Conservation (phyloP, 2,888 invertebrate genomes). For the Pristionchus exspectatus region DNA sequence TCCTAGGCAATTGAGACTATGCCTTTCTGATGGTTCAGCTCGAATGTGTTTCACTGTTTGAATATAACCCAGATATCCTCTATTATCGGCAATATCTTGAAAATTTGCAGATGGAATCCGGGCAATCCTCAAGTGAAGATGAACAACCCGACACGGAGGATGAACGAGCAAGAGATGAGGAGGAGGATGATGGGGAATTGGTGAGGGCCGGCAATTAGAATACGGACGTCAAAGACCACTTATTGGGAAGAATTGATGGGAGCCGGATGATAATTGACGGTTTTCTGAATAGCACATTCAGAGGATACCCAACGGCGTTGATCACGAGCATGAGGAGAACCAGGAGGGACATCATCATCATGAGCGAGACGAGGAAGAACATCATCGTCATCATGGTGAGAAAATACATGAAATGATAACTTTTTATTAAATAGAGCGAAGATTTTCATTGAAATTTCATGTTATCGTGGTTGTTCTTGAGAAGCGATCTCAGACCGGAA, state of each 20-base stretch:
- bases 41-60: no score
- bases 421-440: no score
- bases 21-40: neutral
- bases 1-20: neutral
- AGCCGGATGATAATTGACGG: neutral
- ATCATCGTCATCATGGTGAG: neutral
- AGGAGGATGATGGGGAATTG: neutral
- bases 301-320: neutral
- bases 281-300: neutral
- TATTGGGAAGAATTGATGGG: neutral
- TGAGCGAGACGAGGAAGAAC: constrained; percentile 2
- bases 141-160: constrained; percentile 55
- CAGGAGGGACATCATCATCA: neutral
- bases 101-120: constrained; percentile 1
- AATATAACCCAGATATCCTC: no score
- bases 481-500: no score
- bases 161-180: neutral
- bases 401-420: neutral
- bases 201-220: neutral
- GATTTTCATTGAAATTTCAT: no score
- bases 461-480: no score
- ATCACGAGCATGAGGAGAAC: neutral
- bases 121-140: neutral
- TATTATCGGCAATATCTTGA: no score
- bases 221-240: neutral